These are phyloP conservation scores for Echinarachnius parma DNA, from an alignment of 53 echinoderm and acorn worm genomes.

Conservation along the genomic window DNA sequence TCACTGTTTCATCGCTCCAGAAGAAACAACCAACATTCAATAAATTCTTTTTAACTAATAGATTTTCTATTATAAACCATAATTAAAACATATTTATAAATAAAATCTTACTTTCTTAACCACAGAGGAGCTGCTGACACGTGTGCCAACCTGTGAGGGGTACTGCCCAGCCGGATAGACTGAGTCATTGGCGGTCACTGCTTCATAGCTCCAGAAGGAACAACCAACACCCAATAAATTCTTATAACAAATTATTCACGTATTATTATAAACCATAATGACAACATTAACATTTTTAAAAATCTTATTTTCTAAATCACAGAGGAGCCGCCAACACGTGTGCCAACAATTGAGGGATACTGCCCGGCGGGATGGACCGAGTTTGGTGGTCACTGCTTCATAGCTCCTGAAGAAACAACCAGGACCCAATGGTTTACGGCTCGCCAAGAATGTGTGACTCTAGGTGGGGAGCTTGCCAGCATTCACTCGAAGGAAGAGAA, in stretches of 20 bases:
- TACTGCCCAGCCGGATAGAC: conserved; percentile 62
- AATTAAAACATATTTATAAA: no score
- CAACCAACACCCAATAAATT: no score
- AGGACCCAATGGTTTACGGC: conserved; percentile 40
- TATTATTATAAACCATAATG: no score
- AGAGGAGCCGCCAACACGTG: conserved; percentile 18
- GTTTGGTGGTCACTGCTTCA: conserved; percentile 68
- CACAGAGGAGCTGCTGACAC: conserved; percentile 19
- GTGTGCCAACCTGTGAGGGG: conserved; percentile 45
- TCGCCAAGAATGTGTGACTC: conserved; percentile 46
- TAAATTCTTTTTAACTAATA: no score
- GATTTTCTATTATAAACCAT: no score
- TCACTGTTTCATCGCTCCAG: no score
- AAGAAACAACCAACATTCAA: no score
- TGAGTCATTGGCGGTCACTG: conserved; percentile 64
- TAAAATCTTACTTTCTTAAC: neutral
- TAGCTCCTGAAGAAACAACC: neutral
- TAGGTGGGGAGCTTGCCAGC: conserved; percentile 65
- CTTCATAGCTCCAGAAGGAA: no score
- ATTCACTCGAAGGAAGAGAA: conserved; percentile 74
- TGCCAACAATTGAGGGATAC: conserved; percentile 44
- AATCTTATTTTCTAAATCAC: neutral
- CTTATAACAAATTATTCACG: no score
- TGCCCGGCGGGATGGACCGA: conserved; percentile 66
- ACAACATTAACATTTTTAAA: neutral